Conservation (phyloP, 1,140 invertebrate genomes). For the Pseudomyrmex sp. region DNA sequence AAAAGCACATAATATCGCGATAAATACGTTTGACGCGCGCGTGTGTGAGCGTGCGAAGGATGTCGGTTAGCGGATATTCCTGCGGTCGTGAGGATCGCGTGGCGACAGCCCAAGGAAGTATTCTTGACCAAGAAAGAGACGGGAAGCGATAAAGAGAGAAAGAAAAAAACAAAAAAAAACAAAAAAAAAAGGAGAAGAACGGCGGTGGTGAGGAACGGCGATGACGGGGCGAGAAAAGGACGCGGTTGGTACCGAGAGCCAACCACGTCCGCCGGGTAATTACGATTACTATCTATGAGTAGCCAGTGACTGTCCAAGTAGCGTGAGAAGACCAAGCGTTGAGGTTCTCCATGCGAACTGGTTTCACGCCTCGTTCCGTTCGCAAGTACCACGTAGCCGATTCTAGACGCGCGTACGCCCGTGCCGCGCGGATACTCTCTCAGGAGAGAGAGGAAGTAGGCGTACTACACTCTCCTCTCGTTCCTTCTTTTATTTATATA, state of each 20-base stretch:
- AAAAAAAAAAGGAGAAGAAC: not conserved
- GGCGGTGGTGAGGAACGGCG: slow-evolving; percentile 8
- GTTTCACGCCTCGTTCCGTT: slow-evolving; percentile 55
- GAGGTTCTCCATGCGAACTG: slow-evolving; percentile 56
- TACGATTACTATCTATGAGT: slow-evolving; percentile 65
- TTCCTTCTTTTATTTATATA: slow-evolving; percentile 34
- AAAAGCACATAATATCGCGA: not conserved
- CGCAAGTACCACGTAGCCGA: slow-evolving; percentile 21
- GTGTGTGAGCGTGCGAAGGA: slow-evolving; percentile 1
- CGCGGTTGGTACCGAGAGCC: slow-evolving; percentile 42
- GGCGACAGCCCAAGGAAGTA: slow-evolving; percentile 11
- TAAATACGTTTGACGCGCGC: not conserved
- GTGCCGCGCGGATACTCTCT: slow-evolving; percentile 20
- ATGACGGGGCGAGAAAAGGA: slow-evolving; percentile 37
- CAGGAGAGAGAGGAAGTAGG: slow-evolving; percentile 63
- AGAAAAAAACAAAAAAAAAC: not conserved
- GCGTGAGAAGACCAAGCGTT: slow-evolving; percentile 61
- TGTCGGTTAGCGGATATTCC: not conserved
- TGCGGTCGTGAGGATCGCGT: not conserved
- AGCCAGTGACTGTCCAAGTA: slow-evolving; percentile 54
- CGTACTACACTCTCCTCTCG: slow-evolving; percentile 37
- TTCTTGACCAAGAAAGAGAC: not conserved
- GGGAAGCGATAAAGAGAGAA: not conserved
- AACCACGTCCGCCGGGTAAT: slow-evolving; percentile 49
- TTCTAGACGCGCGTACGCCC: slow-evolving; percentile 29